Evolutionary conservation across 2,113 vertebrate genomes (phyloP).

Genomic region (Tylochromis polylepis): DNA sequence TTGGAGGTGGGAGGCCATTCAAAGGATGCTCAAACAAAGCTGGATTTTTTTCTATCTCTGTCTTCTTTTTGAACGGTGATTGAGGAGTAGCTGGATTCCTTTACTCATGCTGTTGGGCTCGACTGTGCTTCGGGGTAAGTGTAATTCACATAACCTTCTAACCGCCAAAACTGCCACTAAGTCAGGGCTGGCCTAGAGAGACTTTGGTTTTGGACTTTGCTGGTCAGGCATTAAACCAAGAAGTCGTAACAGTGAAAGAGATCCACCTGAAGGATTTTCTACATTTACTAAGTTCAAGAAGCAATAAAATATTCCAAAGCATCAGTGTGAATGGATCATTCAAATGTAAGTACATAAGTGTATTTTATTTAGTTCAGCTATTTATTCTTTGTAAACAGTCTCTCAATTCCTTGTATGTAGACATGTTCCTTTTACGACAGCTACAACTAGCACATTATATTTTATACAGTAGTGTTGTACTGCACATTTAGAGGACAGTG

Average conservation of each 20-base stretch:
- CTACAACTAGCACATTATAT: neutral
- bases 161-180: slow-evolving; percentile 63
- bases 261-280: neutral
- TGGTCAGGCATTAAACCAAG: slow-evolving; percentile 18
- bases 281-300: neutral
- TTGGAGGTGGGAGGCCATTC: slow-evolving; percentile 55
- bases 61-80: slow-evolving; percentile 64
- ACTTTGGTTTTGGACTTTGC: slow-evolving; percentile 49
- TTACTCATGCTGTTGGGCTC: slow-evolving; percentile 58
- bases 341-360: slow-evolving; percentile 39
- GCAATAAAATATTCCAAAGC: neutral
- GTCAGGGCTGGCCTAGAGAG: slow-evolving; percentile 31
- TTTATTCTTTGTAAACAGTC: neutral
- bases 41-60: slow-evolving; percentile 50
- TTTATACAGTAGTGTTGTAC: neutral
- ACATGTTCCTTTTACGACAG: neutral
- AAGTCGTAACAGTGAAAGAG: slow-evolving; percentile 10
- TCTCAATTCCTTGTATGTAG: neutral
- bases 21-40: slow-evolving; percentile 74
- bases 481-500: neutral
- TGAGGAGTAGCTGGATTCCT: slow-evolving; percentile 69
- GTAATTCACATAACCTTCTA: slow-evolving; percentile 48
- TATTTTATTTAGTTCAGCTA: neutral
- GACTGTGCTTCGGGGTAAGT: slow-evolving; percentile 69
- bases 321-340: slow-evolving; percentile 15